These are phyloP conservation scores for Crax fasciolata DNA, from an alignment of 2,797 vertebrate species.

Conservation along the genomic window DNA sequence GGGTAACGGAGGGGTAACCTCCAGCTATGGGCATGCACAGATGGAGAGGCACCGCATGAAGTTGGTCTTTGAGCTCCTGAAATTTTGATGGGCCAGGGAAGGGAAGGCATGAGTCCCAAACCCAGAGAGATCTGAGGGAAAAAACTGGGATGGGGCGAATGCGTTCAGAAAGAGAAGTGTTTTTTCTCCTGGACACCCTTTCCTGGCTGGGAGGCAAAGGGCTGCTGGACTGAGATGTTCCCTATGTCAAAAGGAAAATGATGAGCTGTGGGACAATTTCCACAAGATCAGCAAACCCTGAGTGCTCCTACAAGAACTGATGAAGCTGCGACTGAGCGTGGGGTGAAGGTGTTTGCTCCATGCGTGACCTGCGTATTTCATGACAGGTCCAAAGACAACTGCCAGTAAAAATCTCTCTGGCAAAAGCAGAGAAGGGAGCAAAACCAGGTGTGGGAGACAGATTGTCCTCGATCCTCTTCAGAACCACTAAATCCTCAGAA, in stretches of 20 bases:
- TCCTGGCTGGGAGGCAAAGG: not conserved
- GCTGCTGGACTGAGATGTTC: not conserved
- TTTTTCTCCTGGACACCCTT: not conserved
- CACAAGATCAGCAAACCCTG: not conserved
- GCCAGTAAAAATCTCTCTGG: rapidly evolving
- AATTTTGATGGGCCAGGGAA: too few species aligned
- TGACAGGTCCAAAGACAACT: not conserved
- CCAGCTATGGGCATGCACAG: not conserved
- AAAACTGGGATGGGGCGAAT: rapidly evolving
- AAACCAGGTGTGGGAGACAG: not conserved
- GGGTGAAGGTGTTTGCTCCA: not conserved
- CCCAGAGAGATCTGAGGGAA: not conserved
- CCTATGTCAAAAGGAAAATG: not conserved
- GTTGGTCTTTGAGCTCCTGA: not conserved
- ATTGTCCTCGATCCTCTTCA: not conserved
- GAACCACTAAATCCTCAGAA: not conserved
- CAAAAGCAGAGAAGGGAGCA: not conserved
- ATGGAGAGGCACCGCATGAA: not conserved
- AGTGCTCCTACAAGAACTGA: not conserved
- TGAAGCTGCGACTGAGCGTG: not conserved
- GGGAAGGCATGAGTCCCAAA: not conserved
- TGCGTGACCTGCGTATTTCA: not conserved
- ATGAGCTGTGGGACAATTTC: not conserved
- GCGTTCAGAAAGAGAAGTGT: not conserved
- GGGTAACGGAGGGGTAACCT: not conserved